These are phyloP conservation scores for Torymus texanus DNA, from an alignment of 2,888 invertebrate species.

Conservation along the genomic window DNA sequence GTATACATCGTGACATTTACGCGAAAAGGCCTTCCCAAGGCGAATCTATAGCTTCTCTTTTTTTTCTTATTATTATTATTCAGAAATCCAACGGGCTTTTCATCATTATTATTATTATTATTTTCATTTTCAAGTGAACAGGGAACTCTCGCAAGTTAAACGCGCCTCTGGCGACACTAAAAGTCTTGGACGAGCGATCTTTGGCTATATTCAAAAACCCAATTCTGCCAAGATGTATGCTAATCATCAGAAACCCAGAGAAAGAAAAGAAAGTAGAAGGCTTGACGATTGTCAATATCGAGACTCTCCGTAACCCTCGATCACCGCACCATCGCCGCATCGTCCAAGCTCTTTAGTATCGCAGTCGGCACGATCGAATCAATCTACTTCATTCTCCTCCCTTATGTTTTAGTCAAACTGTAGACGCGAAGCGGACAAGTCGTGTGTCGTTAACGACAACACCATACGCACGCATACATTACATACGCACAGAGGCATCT, in stretches of 20 bases:
- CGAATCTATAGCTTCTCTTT: slow-evolving; percentile 10
- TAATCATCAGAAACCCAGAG: not conserved
- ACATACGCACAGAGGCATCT: too few relatives aligned
- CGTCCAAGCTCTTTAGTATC: not conserved
- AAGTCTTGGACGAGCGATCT: not conserved
- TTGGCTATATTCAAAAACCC: not conserved
- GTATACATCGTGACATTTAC: slow-evolving; percentile 34
- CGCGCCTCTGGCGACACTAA: not conserved
- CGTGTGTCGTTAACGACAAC: not conserved
- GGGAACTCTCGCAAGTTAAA: slow-evolving; percentile 8
- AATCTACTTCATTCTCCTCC: too few relatives aligned
- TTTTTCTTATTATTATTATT: not conserved
- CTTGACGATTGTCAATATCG: slow-evolving; percentile 23
- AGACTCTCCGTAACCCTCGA: not conserved
- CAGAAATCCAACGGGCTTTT: slow-evolving; percentile 19
- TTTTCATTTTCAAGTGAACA: not conserved
- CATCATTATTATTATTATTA: not conserved
- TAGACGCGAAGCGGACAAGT: not conserved
- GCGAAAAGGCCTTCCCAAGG: slow-evolving; percentile 33
- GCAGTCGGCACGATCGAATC: too few relatives aligned
- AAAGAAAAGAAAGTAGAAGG: not conserved
- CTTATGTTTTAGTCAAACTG: too few relatives aligned
- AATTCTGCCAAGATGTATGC: not conserved
- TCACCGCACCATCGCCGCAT: not conserved
- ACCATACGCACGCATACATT: not conserved